These are phyloP conservation scores for Notodonta dromedarius DNA, from an alignment of 2,888 invertebrate species.

Conservation along the genomic window DNA sequence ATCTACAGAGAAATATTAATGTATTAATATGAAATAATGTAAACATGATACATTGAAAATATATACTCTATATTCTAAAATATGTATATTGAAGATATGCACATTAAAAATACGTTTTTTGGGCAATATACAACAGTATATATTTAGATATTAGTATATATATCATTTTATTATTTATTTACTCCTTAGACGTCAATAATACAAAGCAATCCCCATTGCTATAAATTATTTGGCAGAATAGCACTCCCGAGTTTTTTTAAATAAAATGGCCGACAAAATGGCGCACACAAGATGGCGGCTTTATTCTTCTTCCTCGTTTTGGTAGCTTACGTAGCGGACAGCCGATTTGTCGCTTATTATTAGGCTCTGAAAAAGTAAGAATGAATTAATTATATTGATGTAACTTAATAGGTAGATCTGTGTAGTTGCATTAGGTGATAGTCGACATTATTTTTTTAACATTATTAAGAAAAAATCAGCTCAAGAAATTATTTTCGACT, in stretches of 20 bases:
- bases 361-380: constrained; percentile 87
- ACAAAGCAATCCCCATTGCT: constrained; percentile 32
- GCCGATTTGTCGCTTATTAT: constrained; percentile 96
- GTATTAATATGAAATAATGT: constrained; percentile 34
- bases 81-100: constrained; percentile 46
- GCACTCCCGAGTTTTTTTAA: constrained; percentile 43
- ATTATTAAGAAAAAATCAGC: too few species aligned
- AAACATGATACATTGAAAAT: constrained; percentile 33
- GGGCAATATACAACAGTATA: constrained; percentile 43
- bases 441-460: too few species aligned
- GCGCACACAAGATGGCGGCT: constrained; percentile 59
- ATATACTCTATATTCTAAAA: constrained; percentile 22
- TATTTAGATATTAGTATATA: constrained; percentile 31
- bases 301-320: constrained; percentile 94
- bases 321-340: constrained; percentile 97
- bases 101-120: constrained; percentile 50
- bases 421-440: too few species aligned
- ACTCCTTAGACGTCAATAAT: constrained; percentile 28
- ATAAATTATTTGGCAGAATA: constrained; percentile 16
- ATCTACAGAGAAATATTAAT: constrained; percentile 30
- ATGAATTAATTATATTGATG: too few species aligned
- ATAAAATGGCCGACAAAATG: constrained; percentile 39
- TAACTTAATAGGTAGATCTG: too few species aligned
- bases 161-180: constrained; percentile 14
- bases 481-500: too few species aligned